Base-by-base conservation (phyloP, 1,140 invertebrate species). In the Drosophila ambigua region DNA sequence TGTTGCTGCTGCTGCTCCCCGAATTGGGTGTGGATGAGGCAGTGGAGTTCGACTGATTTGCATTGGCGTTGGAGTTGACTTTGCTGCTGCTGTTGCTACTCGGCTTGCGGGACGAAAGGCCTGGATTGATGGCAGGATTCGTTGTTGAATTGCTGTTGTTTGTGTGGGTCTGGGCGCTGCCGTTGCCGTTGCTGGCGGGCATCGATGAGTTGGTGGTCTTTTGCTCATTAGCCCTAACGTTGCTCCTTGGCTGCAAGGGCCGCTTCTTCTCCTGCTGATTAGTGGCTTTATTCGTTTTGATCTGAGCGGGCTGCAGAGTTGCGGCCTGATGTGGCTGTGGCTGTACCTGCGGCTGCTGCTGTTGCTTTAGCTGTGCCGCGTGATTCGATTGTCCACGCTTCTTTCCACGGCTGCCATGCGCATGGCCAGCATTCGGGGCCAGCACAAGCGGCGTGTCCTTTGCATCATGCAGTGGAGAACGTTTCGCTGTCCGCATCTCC, bases 391-490 rank as follows among this genome's bases (percentile, higher is more conserved):
- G 74, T 28, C 72, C 66, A 24, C 83, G 76, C 46, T 88, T 88
- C 62, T 88, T 88, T 20, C 59, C 64, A 6, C 83, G 79, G 6
- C 72, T 51, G 24, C 64, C 61, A 41, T 74, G 58, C 2, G 51
- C 39, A 67, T 85, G 75, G 8, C 77, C 51, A 6, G 48, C 52
- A 26, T 44, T 31, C 24, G 64, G 8, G 6, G 28, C 35, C 8
- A 28, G 16, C 6, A 60, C 39, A 41, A 26, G 44, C 24, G 63
- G 28, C 41, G 57, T 46, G n/a, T 88, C 90, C 51, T 91, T 91
- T 24, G 77, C 49, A 31, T 91, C 90, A 54, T 91, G 85, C 24
- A 83, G 44, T 1, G 90, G 89, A 5, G 90, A 91, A 7, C 85
- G 85, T 20, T 91, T 91, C 2, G 75, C 58, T 23, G 66, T 53